Conservation (phyloP, 2,888 invertebrate genomes). For the Cabera pusaria region DNA sequence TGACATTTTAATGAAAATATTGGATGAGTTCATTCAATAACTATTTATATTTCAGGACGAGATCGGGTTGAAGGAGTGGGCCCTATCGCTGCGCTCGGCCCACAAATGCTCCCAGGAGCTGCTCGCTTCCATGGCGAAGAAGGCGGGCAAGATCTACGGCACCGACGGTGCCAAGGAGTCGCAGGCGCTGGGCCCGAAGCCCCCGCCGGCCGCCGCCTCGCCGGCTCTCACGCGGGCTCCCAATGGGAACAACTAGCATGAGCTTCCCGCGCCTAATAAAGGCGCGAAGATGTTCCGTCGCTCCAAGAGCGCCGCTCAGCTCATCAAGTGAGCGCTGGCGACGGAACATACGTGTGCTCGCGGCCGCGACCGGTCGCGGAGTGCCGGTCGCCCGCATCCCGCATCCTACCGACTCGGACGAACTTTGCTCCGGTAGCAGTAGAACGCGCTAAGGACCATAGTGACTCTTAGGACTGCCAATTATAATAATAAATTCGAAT, state of each 20-base stretch:
- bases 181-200: constrained; percentile 44
- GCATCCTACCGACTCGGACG: constrained; percentile 1
- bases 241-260: constrained; percentile 80
- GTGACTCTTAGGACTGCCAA: constrained; percentile 73
- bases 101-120: constrained; percentile 98
- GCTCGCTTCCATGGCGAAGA: constrained; percentile 98
- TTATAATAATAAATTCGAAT: constrained; percentile 58
- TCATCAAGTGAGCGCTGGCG: constrained; percentile 68
- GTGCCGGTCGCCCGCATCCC: not conserved
- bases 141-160: constrained; percentile 99
- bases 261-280: constrained; percentile 74
- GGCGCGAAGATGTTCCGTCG: constrained; percentile 83
- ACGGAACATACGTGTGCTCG: constrained; percentile 10
- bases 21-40: too few relatives aligned
- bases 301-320: constrained; percentile 82
- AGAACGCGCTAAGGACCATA: constrained; percentile 43
- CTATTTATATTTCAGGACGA: constrained; percentile 96
- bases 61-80: constrained; percentile 99
- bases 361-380: constrained; percentile 6
- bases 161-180: constrained; percentile 83
- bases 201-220: constrained; percentile 42
- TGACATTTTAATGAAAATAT: too few relatives aligned
- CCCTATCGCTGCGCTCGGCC: constrained; percentile 95
- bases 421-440: constrained; percentile 11
- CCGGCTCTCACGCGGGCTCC: constrained; percentile 56